Evolutionary conservation across 2,797 vertebrate species (phyloP), one percentile per base, ranked within the genome.

Genomic region (Rousettus madagascariensis): DNA sequence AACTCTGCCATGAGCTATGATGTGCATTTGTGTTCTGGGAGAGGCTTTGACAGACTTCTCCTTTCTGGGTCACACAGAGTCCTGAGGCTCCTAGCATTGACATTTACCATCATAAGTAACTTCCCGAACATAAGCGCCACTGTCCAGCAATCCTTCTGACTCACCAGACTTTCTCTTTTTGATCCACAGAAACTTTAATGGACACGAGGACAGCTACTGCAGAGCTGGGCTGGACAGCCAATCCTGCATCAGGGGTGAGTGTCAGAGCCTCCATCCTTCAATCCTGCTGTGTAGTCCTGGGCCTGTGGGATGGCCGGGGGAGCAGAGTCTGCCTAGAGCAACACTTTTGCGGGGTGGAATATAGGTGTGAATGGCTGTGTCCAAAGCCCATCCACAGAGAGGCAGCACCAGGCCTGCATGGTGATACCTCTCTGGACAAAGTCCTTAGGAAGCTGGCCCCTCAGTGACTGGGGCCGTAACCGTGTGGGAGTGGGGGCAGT

Each of bases 191-290:
- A 98, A 99, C 99, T 0, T 97, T 99, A 98, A 99, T 99, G 99
- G 99, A 99, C 98, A 99, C 99, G 8, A 99, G 99, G 97, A 99
- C 99, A 16, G 99, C 99, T 63, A 99, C 99, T 10, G 99, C 99
- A 94, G 99, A 99, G 98, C 98, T 99, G 97, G 99, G 99, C 94
- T 99, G 99, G 99, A 99, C 99, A 0, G 99, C 99, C 33, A 99
- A 99, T 98, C 99, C 99, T 46, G 98, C 99, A 49, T 99, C 99
- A 6, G 99, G 99, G 99, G 99, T 99, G 98, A 99, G 99, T 98
- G 38, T 12, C 78, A 84, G 36, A 66, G 26, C 12, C 13, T 72
- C 33, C 4, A 2, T 53, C 33, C 49, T 66, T 78, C 13, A 28
- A 0, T 51, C 8, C 30, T 86, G 6, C 55, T 17, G n/a, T 20